phyloP scores from a whole-genome alignment of 35 echinoderm and acorn worm genomes.

The Eucidaris tribuloides region DNA sequence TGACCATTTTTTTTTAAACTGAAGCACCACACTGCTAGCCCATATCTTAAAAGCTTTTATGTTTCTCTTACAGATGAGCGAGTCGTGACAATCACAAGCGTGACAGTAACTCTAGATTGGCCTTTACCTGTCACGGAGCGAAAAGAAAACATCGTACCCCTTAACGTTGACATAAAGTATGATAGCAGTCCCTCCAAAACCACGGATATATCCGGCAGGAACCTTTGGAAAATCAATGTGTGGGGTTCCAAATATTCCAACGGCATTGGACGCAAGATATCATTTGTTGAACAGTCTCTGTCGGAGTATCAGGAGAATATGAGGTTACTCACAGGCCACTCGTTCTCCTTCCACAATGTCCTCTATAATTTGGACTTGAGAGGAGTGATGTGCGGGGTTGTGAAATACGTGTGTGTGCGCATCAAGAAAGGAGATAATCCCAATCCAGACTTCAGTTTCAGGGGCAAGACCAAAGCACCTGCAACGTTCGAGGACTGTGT shows the following conservation, averaged over 20 bases:
- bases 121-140: conserved; percentile 1
- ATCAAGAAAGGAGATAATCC: conserved; percentile 10
- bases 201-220: not conserved
- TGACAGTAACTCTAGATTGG: not conserved
- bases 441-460: not conserved
- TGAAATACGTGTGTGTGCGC: conserved; percentile 19
- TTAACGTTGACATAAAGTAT: conserved; percentile 2
- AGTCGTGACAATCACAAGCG: conserved; percentile 5
- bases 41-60: too few relatives aligned
- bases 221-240: not conserved
- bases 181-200: not conserved
- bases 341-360: conserved; percentile 27
- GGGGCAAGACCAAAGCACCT: not conserved
- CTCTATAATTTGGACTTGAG: conserved; percentile 1
- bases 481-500: conserved; percentile 1
- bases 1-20: too few relatives aligned
- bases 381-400: not conserved
- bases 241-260: not conserved
- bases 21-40: too few relatives aligned
- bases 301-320: not conserved
- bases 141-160: not conserved
- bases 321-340: not conserved
- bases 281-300: not conserved
- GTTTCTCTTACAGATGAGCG: too few relatives aligned
- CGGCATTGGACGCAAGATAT: not conserved